Percentiles rank a stretch among this genome's conserved stretches.
phyloP scores from a whole-genome alignment of 2,888 invertebrate genomes.

The Beris morrisii region DNA sequence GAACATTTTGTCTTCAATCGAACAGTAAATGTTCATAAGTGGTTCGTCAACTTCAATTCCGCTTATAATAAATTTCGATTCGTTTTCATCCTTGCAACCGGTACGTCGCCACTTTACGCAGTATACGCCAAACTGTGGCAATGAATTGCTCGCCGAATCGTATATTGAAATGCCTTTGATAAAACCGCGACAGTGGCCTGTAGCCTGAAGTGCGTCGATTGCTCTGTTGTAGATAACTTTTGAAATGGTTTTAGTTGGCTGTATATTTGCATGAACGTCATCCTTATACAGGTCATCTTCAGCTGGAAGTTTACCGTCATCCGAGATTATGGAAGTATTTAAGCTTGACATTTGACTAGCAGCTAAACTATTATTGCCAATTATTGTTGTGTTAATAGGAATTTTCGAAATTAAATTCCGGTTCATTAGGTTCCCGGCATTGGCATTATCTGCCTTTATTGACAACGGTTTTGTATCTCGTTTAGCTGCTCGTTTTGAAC shows the following conservation, averaged over 20 bases:
- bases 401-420: constrained; percentile 51
- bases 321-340: constrained; percentile 38
- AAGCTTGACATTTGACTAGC: constrained; percentile 46
- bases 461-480: constrained; percentile 5
- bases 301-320: constrained; percentile 43
- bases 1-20: constrained; percentile 56
- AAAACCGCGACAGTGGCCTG: constrained; percentile 53
- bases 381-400: constrained; percentile 54
- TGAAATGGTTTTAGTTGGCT: constrained; percentile 34
- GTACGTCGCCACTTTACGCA: constrained; percentile 54
- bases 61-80: constrained; percentile 53
- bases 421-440: constrained; percentile 42
- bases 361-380: constrained; percentile 48
- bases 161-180: constrained; percentile 48
- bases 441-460: neutral
- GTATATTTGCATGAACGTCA: constrained; percentile 35
- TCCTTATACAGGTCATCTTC: constrained; percentile 49
- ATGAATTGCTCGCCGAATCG: constrained; percentile 5
- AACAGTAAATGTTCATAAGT: constrained; percentile 55
- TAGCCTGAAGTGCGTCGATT: constrained; percentile 53
- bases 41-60: constrained; percentile 53
- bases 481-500: constrained; percentile 40
- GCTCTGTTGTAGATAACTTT: constrained; percentile 43
- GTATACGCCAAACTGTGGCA: constrained; percentile 51
- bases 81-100: constrained; percentile 52